phyloP scores from a whole-genome alignment of 2,888 invertebrate genomes.

The Graphium colonna region DNA sequence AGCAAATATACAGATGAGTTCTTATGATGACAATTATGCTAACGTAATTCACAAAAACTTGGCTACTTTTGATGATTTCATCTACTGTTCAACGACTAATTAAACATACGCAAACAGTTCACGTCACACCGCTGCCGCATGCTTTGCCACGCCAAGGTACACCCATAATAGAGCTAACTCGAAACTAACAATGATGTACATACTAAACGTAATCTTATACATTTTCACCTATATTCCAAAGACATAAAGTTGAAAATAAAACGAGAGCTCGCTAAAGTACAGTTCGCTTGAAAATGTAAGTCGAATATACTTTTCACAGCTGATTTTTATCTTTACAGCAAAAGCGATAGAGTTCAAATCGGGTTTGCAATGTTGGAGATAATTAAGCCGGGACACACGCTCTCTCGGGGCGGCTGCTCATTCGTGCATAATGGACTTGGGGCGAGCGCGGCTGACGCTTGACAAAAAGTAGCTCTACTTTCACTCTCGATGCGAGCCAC shows the following conservation, averaged over 20 bases:
- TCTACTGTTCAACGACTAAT: slow-evolving; percentile 49
- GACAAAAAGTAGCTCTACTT: slow-evolving; percentile 75
- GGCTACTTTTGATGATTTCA: slow-evolving; percentile 47
- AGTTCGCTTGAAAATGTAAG: slow-evolving; percentile 46
- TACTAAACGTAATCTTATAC: slow-evolving; percentile 16
- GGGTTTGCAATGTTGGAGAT: slow-evolving; percentile 37
- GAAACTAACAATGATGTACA: slow-evolving; percentile 41
- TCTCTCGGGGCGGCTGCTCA: slow-evolving; percentile 77
- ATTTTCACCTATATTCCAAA: slow-evolving; percentile 32
- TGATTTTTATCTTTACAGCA: slow-evolving; percentile 43
- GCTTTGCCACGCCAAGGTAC: slow-evolving; percentile 60
- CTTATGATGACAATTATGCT: neutral
- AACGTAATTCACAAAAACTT: neutral
- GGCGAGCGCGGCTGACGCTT: slow-evolving; percentile 66
- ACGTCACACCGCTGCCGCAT: slow-evolving; percentile 61
- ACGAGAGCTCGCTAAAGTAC: slow-evolving; percentile 30
- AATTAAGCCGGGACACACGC: slow-evolving; percentile 70
- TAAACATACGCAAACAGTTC: slow-evolving; percentile 60
- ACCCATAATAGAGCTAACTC: slow-evolving; percentile 67
- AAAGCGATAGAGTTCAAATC: slow-evolving; percentile 34
- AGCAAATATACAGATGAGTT: neutral
- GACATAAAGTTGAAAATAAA: slow-evolving; percentile 30
- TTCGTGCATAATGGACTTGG: slow-evolving; percentile 77
- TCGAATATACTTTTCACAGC: slow-evolving; percentile 31
- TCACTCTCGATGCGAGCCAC: slow-evolving; percentile 69